A percentile compares a stretch with the other conserved stretches of the same genome.
These are phyloP conservation scores for Rallus limicola DNA, from an alignment of 2,113 vertebrate genomes.

Conservation along the genomic window DNA sequence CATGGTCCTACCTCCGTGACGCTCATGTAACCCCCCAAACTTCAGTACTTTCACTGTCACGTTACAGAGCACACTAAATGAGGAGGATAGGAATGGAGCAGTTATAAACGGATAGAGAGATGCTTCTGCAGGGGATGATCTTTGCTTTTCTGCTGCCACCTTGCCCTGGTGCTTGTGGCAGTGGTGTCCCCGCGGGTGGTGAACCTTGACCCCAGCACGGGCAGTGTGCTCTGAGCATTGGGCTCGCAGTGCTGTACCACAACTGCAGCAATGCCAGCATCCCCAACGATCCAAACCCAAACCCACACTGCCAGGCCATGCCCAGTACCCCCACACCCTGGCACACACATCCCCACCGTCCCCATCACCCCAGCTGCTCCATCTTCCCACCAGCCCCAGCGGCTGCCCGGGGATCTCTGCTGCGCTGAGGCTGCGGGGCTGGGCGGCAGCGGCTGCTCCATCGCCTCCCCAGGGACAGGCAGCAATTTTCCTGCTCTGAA, in stretches of 20 bases:
- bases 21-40: background rate
- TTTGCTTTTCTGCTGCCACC: background rate
- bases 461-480: constrained; percentile 21
- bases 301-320: background rate
- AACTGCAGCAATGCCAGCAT: fast-evolving
- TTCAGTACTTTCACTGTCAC: background rate
- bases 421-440: background rate
- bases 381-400: background rate
- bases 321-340: background rate
- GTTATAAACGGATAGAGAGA: background rate
- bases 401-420: background rate
- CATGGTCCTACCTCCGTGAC: background rate
- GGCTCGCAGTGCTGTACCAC: fast-evolving
- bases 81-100: background rate
- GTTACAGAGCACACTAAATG: background rate
- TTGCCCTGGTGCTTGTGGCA: fast-evolving
- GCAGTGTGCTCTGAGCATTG: background rate
- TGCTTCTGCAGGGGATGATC: background rate
- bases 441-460: background rate
- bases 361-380: background rate
- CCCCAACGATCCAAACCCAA: background rate
- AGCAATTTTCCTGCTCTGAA: constrained; percentile 71
- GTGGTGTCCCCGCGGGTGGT: background rate
- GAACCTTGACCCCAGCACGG: background rate
- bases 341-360: background rate